These are phyloP conservation scores for Leptopilina myrica DNA, from an alignment of 2,888 invertebrate species.

Conservation along the genomic window DNA sequence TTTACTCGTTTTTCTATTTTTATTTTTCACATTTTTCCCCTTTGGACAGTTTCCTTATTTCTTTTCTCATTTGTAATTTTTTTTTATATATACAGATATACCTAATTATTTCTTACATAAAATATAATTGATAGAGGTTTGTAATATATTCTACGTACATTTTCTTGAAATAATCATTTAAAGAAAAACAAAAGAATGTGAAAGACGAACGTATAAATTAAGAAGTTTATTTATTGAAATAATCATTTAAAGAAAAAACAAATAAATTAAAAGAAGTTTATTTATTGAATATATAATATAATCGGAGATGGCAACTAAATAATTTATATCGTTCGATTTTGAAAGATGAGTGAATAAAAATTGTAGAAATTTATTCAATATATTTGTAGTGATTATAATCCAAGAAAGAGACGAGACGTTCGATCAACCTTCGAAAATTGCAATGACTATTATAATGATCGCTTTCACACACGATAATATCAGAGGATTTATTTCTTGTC, in stretches of 20 bases:
- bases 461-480: constrained; percentile 28
- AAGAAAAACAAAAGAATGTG: neutral
- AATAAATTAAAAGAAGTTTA: neutral
- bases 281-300: neutral
- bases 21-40: no score
- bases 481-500: constrained; percentile 7
- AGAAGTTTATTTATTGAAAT: neutral
- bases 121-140: neutral
- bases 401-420: constrained; percentile 18
- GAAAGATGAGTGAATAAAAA: constrained; percentile 1
- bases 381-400: constrained; percentile 15
- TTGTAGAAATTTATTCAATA: constrained; percentile 8
- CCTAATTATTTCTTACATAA: no score
- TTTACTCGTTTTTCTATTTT: no score
- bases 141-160: neutral
- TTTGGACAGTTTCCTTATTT: no score
- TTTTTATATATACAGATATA: no score
- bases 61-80: no score
- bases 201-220: no score
- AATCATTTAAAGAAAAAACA: constrained; percentile 11
- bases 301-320: neutral
- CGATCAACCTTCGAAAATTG: constrained; percentile 36
- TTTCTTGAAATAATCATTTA: neutral
- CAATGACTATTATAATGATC: constrained; percentile 18
- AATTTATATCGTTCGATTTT: neutral